These are phyloP conservation scores for Fregetta grallaria DNA, from an alignment of 2,113 vertebrate genomes.

Conservation along the genomic window DNA sequence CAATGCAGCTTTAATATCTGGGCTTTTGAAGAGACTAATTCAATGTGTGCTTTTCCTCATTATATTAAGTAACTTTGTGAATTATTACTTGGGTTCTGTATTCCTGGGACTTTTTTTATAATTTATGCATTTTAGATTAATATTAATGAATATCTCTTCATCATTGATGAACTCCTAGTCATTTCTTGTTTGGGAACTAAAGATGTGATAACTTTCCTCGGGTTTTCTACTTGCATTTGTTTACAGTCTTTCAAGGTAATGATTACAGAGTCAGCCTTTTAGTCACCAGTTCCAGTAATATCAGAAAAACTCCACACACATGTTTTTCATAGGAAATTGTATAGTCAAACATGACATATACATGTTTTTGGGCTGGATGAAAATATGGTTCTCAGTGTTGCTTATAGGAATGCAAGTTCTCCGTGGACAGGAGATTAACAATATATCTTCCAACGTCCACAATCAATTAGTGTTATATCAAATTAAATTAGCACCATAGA, in stretches of 20 bases:
- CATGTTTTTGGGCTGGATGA: not conserved
- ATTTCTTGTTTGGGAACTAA: not conserved
- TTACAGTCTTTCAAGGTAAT: not conserved
- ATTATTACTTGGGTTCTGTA: not conserved
- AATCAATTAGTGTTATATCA: not conserved
- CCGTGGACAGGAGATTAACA: not conserved
- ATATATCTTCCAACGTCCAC: not conserved
- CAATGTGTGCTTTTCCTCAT: not conserved
- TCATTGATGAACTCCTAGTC: not conserved
- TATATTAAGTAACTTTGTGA: not conserved
- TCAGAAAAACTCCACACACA: not conserved
- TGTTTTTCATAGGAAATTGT: not conserved
- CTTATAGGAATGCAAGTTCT: not conserved
- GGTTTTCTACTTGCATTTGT: not conserved
- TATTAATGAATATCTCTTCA: not conserved
- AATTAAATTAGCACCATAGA: not conserved
- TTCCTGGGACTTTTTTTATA: not conserved
- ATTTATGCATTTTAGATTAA: not conserved
- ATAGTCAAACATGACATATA: not conserved
- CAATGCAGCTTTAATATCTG: not conserved
- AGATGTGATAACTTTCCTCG: not conserved
- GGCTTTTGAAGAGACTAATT: not conserved
- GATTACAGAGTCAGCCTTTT: not conserved
- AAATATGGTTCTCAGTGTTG: not conserved
- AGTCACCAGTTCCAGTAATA: not conserved